Conservation (phyloP, 2,113 vertebrate genomes). For the Gorsachius goisagi region DNA sequence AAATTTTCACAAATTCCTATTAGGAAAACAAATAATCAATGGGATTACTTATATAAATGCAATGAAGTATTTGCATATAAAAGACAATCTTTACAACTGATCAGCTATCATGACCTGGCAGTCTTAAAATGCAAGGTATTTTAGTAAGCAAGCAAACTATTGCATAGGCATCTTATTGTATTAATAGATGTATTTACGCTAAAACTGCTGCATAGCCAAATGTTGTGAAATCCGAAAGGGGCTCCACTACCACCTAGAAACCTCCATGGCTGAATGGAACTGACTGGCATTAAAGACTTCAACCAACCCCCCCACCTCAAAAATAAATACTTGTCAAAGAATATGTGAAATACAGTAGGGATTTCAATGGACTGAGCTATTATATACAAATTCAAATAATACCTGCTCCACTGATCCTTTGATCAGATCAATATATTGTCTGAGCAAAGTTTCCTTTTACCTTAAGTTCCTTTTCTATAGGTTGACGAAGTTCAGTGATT, state of each 20-base stretch:
- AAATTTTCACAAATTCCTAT: slow-evolving; percentile 98
- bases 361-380: background rate
- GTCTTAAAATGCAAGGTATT: background rate
- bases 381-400: background rate
- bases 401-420: background rate
- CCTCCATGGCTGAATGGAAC: background rate
- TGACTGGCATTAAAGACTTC: background rate
- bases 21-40: background rate
- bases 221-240: background rate
- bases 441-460: slow-evolving; percentile 64
- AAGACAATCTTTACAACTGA: background rate
- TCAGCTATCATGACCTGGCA: background rate
- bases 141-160: background rate
- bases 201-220: background rate
- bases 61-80: background rate
- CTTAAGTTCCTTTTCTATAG: slow-evolving; percentile 96
- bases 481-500: slow-evolving; percentile 85
- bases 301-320: background rate
- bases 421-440: background rate
- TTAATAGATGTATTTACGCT: background rate
- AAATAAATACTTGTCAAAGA: background rate
- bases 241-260: background rate
- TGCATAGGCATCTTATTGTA: background rate
- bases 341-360: background rate
- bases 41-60: background rate